Percentiles rank a stretch among this genome's conserved stretches.
Conservation (phyloP, 64 coral and sea anemone genomes). For the Montipora efflorescens region DNA sequence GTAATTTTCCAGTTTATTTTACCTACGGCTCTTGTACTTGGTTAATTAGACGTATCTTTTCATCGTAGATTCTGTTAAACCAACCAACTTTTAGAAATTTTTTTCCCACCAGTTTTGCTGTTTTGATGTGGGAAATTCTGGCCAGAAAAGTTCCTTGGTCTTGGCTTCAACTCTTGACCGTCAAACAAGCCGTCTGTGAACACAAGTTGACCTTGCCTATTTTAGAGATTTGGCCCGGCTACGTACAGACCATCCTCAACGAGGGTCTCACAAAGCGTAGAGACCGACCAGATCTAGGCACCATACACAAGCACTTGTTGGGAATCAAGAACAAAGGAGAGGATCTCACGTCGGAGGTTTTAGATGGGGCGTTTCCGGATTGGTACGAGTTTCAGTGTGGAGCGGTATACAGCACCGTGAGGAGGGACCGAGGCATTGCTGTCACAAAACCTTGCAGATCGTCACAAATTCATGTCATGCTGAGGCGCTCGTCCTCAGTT, state of each 20-base stretch:
- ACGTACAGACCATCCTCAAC: slow-evolving; percentile 54
- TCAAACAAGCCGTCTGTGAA: slow-evolving; percentile 48
- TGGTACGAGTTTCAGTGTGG: slow-evolving; percentile 36
- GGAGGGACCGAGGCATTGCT: neutral
- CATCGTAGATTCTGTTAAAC: too few relatives aligned
- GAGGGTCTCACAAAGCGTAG: slow-evolving; percentile 52
- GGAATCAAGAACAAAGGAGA: slow-evolving; percentile 14
- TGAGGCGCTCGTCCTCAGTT: slow-evolving; percentile 4
- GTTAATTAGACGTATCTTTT: neutral
- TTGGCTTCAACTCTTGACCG: slow-evolving; percentile 65
- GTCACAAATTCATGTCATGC: neutral
- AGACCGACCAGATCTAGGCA: slow-evolving; percentile 50
- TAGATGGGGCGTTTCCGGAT: slow-evolving; percentile 52
- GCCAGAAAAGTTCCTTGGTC: slow-evolving; percentile 80
- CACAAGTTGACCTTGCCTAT: slow-evolving; percentile 57
- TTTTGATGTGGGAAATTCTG: slow-evolving; percentile 85
- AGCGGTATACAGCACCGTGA: neutral
- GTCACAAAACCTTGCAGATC: neutral
- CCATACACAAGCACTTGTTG: slow-evolving; percentile 16
- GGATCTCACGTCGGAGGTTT: slow-evolving; percentile 14
- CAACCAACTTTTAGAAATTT: neutral
- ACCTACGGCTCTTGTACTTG: too few relatives aligned
- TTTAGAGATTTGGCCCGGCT: slow-evolving; percentile 72
- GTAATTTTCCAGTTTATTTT: too few relatives aligned
- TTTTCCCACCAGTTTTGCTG: slow-evolving; percentile 77